These are phyloP conservation scores for Entomobrya proxima DNA, from an alignment of 2,888 invertebrate species.

Conservation along the genomic window DNA sequence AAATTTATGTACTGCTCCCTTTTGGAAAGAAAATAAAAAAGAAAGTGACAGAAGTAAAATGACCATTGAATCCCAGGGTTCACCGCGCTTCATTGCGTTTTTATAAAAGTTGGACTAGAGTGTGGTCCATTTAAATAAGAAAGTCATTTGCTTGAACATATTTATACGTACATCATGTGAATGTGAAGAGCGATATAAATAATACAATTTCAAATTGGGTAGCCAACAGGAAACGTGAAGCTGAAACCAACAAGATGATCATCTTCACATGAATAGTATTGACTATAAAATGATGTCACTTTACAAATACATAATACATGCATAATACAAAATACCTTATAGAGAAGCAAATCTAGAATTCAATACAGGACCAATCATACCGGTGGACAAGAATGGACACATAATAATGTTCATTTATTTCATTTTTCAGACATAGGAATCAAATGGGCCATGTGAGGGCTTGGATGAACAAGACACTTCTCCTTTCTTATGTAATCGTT, in stretches of 20 bases:
- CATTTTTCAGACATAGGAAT: constrained; percentile 73
- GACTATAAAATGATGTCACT: constrained; percentile 46
- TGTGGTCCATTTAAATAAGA: constrained; percentile 61
- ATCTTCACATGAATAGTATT: constrained; percentile 41
- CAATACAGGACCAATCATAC: too few relatives aligned
- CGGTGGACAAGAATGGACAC: background rate
- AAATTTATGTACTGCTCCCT: constrained; percentile 30
- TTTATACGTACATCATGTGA: background rate
- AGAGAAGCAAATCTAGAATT: too few relatives aligned
- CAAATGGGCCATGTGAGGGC: constrained; percentile 73
- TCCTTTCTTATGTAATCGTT: constrained; percentile 70
- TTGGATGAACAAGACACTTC: constrained; percentile 51
- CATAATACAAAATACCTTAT: background rate
- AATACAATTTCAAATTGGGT: constrained; percentile 1
- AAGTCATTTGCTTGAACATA: constrained; percentile 56
- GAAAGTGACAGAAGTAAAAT: constrained; percentile 58
- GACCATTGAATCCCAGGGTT: constrained; percentile 49
- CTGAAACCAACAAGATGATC: constrained; percentile 30
- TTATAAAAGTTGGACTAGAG: constrained; percentile 13
- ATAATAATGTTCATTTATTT: constrained; percentile 69
- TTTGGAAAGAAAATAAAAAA: constrained; percentile 1
- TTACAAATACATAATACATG: background rate
- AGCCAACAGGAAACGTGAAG: background rate
- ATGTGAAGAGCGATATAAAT: background rate
- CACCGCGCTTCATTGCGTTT: constrained; percentile 45